Conservation (phyloP, 1,140 invertebrate genomes). For the Cylas formicarius region DNA sequence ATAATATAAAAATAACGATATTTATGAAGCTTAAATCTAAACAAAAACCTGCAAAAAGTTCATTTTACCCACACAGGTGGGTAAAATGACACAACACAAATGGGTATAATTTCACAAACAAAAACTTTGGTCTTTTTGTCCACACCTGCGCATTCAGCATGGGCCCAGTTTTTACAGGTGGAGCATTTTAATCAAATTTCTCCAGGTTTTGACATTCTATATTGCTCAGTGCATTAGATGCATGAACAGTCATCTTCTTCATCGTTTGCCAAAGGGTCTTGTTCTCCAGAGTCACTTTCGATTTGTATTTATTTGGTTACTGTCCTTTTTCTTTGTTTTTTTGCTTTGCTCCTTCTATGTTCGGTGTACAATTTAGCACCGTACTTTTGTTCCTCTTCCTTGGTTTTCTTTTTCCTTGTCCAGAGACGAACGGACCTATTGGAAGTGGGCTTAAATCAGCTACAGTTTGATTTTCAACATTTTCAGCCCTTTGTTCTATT, state of each 20-base stretch:
- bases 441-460: too few species aligned
- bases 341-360: slow-evolving; percentile 1
- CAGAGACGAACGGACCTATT: too few species aligned
- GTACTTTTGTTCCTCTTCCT: too few species aligned
- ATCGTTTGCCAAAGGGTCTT: too few species aligned
- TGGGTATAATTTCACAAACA: slow-evolving; percentile 17
- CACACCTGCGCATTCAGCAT: slow-evolving; percentile 9
- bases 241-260: slow-evolving; percentile 11
- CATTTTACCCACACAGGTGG: too few species aligned
- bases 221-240: slow-evolving; percentile 20
- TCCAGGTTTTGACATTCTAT: slow-evolving; percentile 7
- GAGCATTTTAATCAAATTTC: slow-evolving; percentile 8
- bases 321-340: not conserved
- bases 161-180: slow-evolving; percentile 5
- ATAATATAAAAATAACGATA: too few species aligned
- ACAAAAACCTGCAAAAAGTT: too few species aligned
- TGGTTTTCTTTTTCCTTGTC: too few species aligned
- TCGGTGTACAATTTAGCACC: too few species aligned
- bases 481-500: too few species aligned
- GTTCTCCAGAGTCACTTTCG: not conserved
- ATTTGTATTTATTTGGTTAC: not conserved
- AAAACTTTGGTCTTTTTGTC: slow-evolving; percentile 9
- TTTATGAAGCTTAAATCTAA: slow-evolving; percentile 1
- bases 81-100: too few species aligned
- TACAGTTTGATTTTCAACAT: too few species aligned